Percentiles rank a stretch among this genome's conserved stretches.
phyloP scores from a whole-genome alignment of 2,888 invertebrate genomes.

The Abrostola tripartita region DNA sequence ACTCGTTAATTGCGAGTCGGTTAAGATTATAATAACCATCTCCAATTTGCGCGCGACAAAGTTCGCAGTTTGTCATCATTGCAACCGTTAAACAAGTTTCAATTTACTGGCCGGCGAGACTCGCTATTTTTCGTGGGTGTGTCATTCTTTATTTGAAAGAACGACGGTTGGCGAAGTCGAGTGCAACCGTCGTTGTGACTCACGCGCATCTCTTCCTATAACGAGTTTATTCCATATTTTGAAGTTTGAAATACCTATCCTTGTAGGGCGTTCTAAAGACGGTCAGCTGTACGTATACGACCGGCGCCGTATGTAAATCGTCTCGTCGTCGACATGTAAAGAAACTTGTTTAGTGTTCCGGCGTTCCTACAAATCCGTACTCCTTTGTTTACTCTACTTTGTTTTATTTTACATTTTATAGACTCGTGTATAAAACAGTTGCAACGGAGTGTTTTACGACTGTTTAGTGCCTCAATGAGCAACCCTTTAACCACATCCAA shows the following conservation, averaged over 20 bases:
- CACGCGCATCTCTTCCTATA: constrained; percentile 56
- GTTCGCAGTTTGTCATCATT: constrained; percentile 55
- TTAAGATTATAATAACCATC: constrained; percentile 44
- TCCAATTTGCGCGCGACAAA: constrained; percentile 38
- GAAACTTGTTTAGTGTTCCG: constrained; percentile 49
- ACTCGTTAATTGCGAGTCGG: constrained; percentile 43
- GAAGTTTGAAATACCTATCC: constrained; percentile 56
- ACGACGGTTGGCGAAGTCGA: constrained; percentile 67
- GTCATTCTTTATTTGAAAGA: constrained; percentile 63
- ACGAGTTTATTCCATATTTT: constrained; percentile 58
- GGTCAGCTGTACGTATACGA: constrained; percentile 35
- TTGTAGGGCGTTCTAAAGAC: constrained; percentile 48
- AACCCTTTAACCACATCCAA: constrained; percentile 27
- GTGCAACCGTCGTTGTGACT: constrained; percentile 68
- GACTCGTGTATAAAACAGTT: constrained; percentile 18
- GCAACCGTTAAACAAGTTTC: constrained; percentile 71
- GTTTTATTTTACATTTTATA: constrained; percentile 30
- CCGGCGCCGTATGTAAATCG: constrained; percentile 56
- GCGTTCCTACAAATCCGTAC: constrained; percentile 30
- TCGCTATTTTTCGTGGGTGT: constrained; percentile 62
- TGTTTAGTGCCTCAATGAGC: constrained; percentile 17
- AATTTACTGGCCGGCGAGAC: constrained; percentile 57
- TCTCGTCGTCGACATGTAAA: constrained; percentile 49
- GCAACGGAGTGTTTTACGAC: constrained; percentile 25
- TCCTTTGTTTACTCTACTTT: constrained; percentile 44